Conservation (phyloP, 1,140 invertebrate species). For the Melitaea cinxia region DNA sequence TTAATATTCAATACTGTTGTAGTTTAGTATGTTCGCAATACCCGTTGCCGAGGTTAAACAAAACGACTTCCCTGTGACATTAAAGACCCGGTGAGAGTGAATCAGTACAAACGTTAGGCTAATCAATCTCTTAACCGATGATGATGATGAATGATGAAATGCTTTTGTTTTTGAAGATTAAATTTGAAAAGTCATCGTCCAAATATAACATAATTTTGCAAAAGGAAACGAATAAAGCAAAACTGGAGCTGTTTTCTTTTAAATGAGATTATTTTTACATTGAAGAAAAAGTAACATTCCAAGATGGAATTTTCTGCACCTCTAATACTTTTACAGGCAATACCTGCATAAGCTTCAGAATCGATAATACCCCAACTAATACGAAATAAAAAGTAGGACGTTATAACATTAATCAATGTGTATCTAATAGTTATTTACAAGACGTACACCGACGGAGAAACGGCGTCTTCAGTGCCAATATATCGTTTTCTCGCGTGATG, state of each 20-base stretch:
- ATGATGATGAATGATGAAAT: no score
- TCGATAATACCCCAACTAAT: background rate
- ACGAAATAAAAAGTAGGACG: background rate
- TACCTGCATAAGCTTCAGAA: background rate
- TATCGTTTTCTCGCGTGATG: conserved; percentile 76
- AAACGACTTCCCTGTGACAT: background rate
- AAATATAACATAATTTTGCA: no score
- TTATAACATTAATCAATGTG: conserved; percentile 18
- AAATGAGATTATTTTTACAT: no score
- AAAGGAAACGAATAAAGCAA: no score
- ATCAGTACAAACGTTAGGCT: background rate
- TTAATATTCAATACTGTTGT: no score
- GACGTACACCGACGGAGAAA: conserved; percentile 6
- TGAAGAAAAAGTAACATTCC: no score
- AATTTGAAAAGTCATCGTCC: no score
- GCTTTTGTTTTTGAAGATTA: no score
- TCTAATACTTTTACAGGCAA: background rate
- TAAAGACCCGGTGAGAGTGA: background rate
- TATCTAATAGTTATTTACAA: conserved; percentile 23
- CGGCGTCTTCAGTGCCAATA: conserved; percentile 67
- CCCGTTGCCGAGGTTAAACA: no score
- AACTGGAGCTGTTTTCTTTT: no score
- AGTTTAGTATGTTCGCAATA: no score
- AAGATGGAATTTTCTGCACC: no score
- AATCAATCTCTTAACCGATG: background rate